Conservation (phyloP, 2,113 vertebrate genomes). For the Corvus moneduloides region DNA sequence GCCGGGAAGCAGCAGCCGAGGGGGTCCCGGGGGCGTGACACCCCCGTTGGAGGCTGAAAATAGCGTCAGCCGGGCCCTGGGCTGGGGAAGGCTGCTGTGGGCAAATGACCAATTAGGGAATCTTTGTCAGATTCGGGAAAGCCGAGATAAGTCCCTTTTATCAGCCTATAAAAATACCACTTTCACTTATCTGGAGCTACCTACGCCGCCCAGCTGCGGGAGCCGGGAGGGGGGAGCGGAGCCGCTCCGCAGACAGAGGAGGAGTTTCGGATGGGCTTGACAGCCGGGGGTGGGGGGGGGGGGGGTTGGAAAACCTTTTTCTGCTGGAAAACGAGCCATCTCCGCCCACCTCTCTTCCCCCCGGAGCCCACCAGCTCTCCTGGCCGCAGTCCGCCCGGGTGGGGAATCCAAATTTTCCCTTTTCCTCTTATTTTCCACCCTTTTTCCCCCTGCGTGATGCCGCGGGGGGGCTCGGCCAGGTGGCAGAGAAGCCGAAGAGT, state of each 20-base stretch:
- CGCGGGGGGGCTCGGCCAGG: not conserved
- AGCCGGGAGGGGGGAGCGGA: not conserved
- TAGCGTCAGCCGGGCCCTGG: not conserved
- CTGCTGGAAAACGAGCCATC: not conserved
- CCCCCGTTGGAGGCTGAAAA: slow-evolving; percentile 15
- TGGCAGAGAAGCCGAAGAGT: not conserved
- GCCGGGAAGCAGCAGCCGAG: not conserved
- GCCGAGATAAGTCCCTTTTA: slow-evolving; percentile 73
- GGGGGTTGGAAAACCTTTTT: not conserved
- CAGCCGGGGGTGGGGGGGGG: not conserved
- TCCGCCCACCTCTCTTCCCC: not conserved
- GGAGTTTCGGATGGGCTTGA: not conserved
- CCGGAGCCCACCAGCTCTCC: not conserved
- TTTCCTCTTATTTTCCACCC: not conserved
- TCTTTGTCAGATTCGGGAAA: slow-evolving; percentile 57
- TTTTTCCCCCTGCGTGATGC: accelerated
- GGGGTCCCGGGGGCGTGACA: not conserved
- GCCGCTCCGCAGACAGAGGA: not conserved
- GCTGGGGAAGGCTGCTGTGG: not conserved
- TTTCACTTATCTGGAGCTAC: slow-evolving; percentile 71
- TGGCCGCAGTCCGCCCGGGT: not conserved
- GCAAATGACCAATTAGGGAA: slow-evolving; percentile 67
- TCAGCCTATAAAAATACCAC: slow-evolving; percentile 79
- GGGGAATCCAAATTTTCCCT: not conserved
- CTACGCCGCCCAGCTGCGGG: slow-evolving; percentile 55